Evolutionary conservation across 2,113 vertebrate species (phyloP).

Genomic region (Argyrosomus japonicus): DNA sequence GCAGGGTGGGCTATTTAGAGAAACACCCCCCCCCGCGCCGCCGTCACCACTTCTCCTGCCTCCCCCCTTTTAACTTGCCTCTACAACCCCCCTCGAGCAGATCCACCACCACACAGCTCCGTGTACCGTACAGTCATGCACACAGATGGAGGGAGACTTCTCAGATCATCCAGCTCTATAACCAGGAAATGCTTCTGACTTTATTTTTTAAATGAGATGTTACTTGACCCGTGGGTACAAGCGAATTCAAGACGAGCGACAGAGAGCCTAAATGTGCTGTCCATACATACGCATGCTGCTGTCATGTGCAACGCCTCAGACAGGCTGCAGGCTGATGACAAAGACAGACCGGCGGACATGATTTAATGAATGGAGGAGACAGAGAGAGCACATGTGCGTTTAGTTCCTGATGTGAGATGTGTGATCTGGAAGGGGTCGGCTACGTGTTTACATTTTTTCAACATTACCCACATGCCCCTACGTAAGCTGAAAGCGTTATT

Average conservation of each 20-base stretch:
- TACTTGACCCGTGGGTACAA: constrained; percentile 36
- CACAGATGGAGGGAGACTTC: constrained; percentile 67
- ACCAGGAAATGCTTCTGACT: constrained; percentile 34
- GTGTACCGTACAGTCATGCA: constrained; percentile 62
- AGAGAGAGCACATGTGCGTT: not conserved
- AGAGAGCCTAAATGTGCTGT: constrained; percentile 52
- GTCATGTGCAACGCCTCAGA: constrained; percentile 43
- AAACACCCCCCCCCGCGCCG: constrained; percentile 1
- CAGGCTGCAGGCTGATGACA: constrained; percentile 53
- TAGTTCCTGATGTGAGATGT: not conserved
- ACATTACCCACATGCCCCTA: not conserved
- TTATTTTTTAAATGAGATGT: constrained; percentile 51
- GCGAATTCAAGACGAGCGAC: constrained; percentile 17
- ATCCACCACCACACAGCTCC: constrained; percentile 62
- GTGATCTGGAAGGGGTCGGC: no score
- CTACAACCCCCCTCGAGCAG: constrained; percentile 61
- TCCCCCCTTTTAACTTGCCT: constrained; percentile 10
- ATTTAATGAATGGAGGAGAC: constrained; percentile 54
- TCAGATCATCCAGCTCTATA: constrained; percentile 38
- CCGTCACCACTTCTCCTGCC: constrained; percentile 6
- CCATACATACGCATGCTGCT: constrained; percentile 50
- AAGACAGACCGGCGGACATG: constrained; percentile 41
- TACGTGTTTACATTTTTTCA: not conserved
- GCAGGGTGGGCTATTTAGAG: constrained; percentile 78
- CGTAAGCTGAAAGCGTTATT: not conserved